These are phyloP conservation scores for Mylabris phalerata DNA, from an alignment of 1,140 invertebrate species.

Conservation along the genomic window DNA sequence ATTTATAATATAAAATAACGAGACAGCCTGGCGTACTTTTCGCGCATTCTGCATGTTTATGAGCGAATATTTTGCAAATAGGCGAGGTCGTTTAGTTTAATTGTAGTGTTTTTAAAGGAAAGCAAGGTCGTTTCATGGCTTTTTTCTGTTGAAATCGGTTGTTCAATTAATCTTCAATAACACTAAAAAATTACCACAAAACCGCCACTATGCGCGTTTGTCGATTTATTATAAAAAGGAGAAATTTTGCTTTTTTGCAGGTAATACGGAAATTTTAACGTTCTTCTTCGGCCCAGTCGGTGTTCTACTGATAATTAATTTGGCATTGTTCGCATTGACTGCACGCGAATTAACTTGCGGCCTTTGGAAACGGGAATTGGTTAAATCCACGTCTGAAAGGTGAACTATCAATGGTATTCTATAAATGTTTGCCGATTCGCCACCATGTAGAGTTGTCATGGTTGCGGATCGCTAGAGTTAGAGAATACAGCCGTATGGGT, in stretches of 20 bases:
- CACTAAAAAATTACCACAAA: too few relatives aligned
- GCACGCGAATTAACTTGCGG: slow-evolving; percentile 79
- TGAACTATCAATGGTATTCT: slow-evolving; percentile 38
- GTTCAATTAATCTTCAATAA: too few relatives aligned
- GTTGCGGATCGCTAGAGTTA: not conserved
- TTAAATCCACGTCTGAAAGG: slow-evolving; percentile 79
- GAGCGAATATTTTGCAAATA: too few relatives aligned
- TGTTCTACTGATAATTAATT: slow-evolving; percentile 64
- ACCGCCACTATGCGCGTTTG: too few relatives aligned
- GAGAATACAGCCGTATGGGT: too few relatives aligned
- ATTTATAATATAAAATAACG: too few relatives aligned
- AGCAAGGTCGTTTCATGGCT: slow-evolving; percentile 6
- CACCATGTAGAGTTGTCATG: not conserved
- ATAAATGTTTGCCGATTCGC: not conserved
- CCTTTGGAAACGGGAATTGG: slow-evolving; percentile 77
- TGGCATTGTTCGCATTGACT: slow-evolving; percentile 70
- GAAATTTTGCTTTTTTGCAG: slow-evolving; percentile 39
- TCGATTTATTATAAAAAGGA: too few relatives aligned
- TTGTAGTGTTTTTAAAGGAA: too few relatives aligned
- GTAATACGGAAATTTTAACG: slow-evolving; percentile 66
- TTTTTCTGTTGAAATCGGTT: not conserved
- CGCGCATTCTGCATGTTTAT: too few relatives aligned
- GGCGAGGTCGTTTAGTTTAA: too few relatives aligned
- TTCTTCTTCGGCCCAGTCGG: slow-evolving; percentile 80
- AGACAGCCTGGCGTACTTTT: too few relatives aligned